Base-by-base conservation (phyloP, 2,888 invertebrate genomes). In the Ptychoptera contaminata region DNA sequence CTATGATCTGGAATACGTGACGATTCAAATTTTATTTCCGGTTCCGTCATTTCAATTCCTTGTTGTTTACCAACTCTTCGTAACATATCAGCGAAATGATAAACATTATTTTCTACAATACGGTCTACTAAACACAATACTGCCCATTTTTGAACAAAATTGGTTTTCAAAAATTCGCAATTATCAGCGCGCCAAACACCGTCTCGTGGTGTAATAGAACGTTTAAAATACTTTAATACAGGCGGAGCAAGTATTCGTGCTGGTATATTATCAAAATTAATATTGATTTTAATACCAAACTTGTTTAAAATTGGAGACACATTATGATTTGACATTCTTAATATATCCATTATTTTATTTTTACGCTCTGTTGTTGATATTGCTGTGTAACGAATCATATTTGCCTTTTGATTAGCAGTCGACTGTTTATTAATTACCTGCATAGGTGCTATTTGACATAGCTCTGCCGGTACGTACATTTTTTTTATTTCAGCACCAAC, bases 311-410 rank as follows among this genome's bases (percentile, higher is more conserved):
- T 72, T 0, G 73, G 62, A 57, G 58, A 53, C 1, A 2, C 2
- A 31, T 62, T 60, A 46, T 62, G 61, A 1, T 57, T 12, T 37
- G 61, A 60, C 43, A 49, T 49, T 2, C 34, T 2, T 1, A 64
- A 44, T 31, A 62, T 46, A 42, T 75, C 72, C 59, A 79, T 73
- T 44, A 97, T 96, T 63, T 90, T 92, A 1, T 63, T 50, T 58
- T 87, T 84, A 16, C 97, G 73, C 10, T 68, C 73, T 8, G 74
- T 68, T 0, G 96, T 86, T 1, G 77, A 72, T 0, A 88, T 81
- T 0, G 96, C 94, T 0, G 96, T 86, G 36, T 74, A 71, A 58
- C 68, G 76, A 43, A 97, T 92, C 90, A 98, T 92, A 1, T 72
- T 75, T 0, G 82, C 69, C 0, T 93, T 84, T 63, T 96, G 94